Evolutionary conservation across 2,888 invertebrate species (phyloP), one percentile per base, ranked within the genome.

Genomic region (Pheosia tremula): DNA sequence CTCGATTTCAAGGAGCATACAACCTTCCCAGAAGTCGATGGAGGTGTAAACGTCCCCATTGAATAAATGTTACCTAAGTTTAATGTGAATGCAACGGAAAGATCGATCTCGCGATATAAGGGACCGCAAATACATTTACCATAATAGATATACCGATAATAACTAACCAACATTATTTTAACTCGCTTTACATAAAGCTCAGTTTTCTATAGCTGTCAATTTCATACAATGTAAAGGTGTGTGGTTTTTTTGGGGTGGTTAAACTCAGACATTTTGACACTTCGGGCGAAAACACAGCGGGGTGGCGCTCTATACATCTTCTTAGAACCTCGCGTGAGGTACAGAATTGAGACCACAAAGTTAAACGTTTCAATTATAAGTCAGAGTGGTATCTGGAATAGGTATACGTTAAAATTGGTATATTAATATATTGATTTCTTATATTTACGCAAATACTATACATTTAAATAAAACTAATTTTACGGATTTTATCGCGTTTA

Each of bases 241-340:
- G 71, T 67, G 56, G 64, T 70, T 65, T 64, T 59, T 54, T 68
- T 79, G 77, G 88, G 87, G 87, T 89, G 86, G 90, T 81, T 87
- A 83, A 80, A 84, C 77, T 84, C 83, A 84, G 87, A 88, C 90
- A 89, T 91, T 91, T 91, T 93, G 93, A 93, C 93, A 92, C 91
- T 91, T 93, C 86, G 87, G 87, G 85, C 86, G 87, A 91, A 91
- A 82, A 81, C 90, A 56, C 93, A 88, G 91, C 90, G 85, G 93
- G 93, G 83, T 76, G 85, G 72, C 89, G 68, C 78, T 82, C 83
- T 86, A 85, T 88, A 84, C 81, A 81, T 87, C 79, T 92, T 93
- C 92, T 84, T 75, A 85, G 93, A 92, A 92, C 74, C 83, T 85
- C 81, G 88, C 83, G 90, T 89, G 91, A 83, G 91, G 88, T 84